phyloP scores from a whole-genome alignment of 2,113 vertebrate species.

The Menidia beryllina region DNA sequence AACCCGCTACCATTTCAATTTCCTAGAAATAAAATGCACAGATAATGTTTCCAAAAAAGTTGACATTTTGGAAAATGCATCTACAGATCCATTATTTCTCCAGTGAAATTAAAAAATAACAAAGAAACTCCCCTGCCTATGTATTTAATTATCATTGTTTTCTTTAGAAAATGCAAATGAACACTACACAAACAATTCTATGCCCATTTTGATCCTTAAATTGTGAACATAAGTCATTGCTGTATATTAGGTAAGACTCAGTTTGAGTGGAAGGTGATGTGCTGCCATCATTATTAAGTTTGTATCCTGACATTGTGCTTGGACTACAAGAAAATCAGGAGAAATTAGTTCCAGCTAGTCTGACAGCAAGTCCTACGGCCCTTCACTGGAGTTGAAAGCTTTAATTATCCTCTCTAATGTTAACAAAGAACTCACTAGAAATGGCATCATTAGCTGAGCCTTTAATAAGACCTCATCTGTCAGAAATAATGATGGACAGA shows the following conservation, averaged over 20 bases:
- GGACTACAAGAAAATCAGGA: background rate
- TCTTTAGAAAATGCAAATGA: too few species aligned
- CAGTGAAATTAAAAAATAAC: too few species aligned
- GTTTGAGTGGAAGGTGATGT: background rate
- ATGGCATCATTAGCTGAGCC: slow-evolving; percentile 10
- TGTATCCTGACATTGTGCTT: background rate
- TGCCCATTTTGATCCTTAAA: background rate
- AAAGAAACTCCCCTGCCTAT: too few species aligned
- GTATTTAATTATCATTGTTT: too few species aligned
- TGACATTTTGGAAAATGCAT: too few species aligned
- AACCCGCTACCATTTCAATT: too few species aligned
- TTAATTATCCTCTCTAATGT: slow-evolving; percentile 15
- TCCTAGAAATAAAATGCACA: too few species aligned
- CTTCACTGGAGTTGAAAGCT: slow-evolving; percentile 24
- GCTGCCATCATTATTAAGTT: background rate
- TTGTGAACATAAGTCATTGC: background rate
- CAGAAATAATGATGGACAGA: slow-evolving; percentile 22
- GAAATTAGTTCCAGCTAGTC: background rate
- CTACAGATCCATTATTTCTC: too few species aligned
- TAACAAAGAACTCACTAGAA: slow-evolving; percentile 14
- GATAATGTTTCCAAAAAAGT: too few species aligned
- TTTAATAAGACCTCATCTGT: slow-evolving; percentile 12
- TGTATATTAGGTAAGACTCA: too few species aligned
- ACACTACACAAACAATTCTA: too few species aligned
- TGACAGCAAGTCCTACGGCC: slow-evolving; percentile 12